Conservation (phyloP, 2,888 invertebrate genomes). For the Diaprepes abbreviatus region DNA sequence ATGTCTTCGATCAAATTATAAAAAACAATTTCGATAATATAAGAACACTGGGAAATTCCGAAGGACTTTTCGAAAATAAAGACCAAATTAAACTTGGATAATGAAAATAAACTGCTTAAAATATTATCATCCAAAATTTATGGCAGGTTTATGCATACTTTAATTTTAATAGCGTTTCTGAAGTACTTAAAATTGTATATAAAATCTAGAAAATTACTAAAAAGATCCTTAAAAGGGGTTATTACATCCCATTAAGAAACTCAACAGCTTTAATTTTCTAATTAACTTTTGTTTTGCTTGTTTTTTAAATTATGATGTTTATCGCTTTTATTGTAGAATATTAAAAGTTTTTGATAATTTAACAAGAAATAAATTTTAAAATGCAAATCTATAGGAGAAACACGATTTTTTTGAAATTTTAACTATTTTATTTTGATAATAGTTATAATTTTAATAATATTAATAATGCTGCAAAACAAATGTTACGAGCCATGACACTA, state of each 20-base stretch:
- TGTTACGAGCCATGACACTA: too few relatives aligned
- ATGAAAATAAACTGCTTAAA: neutral
- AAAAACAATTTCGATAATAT: too few relatives aligned
- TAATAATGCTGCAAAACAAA: too few relatives aligned
- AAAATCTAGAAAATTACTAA: neutral
- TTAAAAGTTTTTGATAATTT: too few relatives aligned
- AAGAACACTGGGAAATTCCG: neutral
- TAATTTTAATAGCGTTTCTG: neutral
- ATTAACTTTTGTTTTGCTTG: neutral
- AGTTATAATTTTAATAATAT: too few relatives aligned
- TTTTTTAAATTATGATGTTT: neutral
- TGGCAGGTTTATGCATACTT: neutral
- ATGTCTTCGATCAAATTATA: too few relatives aligned
- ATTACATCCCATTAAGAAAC: neutral
- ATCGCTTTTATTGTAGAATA: too few relatives aligned
- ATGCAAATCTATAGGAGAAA: too few relatives aligned
- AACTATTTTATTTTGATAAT: too few relatives aligned
- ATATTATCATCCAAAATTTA: neutral
- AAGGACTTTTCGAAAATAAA: neutral
- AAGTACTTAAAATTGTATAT: neutral
- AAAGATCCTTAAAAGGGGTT: neutral
- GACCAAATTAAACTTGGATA: neutral
- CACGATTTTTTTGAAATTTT: too few relatives aligned
- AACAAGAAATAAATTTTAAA: too few relatives aligned
- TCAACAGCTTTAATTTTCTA: constrained; percentile 1